Percentiles rank a stretch among this genome's conserved stretches.
These are phyloP conservation scores for Sphaerophoria rueppellii DNA, from an alignment of 2,888 invertebrate species.

Conservation along the genomic window DNA sequence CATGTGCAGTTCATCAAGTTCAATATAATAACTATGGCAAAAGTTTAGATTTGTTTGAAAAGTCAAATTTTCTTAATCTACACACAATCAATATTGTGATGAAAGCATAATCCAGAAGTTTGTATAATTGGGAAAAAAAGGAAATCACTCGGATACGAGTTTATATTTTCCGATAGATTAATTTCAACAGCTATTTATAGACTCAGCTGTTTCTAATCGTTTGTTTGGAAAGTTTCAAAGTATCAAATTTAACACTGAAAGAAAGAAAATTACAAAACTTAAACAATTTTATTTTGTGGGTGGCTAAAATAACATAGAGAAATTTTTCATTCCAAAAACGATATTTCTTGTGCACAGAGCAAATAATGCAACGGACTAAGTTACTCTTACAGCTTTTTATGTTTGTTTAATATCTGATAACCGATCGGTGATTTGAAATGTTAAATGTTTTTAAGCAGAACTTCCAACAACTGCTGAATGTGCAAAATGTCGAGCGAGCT, in stretches of 20 bases:
- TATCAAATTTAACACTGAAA: background rate
- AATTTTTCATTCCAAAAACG: background rate
- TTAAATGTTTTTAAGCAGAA: too few species aligned
- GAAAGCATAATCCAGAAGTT: too few species aligned
- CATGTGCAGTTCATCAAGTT: too few species aligned
- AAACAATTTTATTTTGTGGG: slow-evolving; percentile 1
- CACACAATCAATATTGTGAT: too few species aligned
- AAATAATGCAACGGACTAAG: background rate
- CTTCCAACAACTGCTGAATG: too few species aligned
- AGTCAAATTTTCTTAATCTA: too few species aligned
- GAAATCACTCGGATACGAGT: too few species aligned
- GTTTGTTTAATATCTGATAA: too few species aligned
- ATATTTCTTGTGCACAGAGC: background rate
- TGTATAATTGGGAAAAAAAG: background rate
- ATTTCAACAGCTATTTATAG: background rate
- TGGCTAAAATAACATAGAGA: background rate
- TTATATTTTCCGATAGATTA: background rate
- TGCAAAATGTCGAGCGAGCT: too few species aligned
- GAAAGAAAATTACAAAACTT: background rate
- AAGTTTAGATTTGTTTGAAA: background rate
- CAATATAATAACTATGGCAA: too few species aligned
- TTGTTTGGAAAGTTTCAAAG: background rate
- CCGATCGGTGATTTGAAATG: too few species aligned
- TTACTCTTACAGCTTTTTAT: too few species aligned
- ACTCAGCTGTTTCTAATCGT: background rate